phyloP scores from a whole-genome alignment of 2,888 invertebrate species.

The Philereme vetulata region DNA sequence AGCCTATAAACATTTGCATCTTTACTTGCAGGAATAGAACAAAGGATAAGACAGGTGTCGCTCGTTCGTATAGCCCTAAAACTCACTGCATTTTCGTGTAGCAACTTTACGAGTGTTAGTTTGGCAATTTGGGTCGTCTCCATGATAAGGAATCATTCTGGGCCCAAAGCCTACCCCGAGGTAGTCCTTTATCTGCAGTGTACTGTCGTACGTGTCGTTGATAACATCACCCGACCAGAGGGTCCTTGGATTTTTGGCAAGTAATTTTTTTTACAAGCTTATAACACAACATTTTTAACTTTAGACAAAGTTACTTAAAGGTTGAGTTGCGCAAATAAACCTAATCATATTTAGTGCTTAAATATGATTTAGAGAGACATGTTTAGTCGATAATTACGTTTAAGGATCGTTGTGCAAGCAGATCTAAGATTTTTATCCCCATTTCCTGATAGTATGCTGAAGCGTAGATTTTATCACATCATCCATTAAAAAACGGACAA shows the following conservation, averaged over 20 bases:
- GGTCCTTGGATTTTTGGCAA: too few relatives aligned
- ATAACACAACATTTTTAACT: neutral
- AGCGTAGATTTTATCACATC: too few relatives aligned
- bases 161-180: constrained; percentile 47
- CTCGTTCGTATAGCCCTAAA: constrained; percentile 31
- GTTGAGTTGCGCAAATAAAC: too few relatives aligned
- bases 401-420: too few relatives aligned
- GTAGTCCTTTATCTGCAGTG: constrained; percentile 51
- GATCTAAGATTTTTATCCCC: too few relatives aligned
- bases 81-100: constrained; percentile 58
- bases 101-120: constrained; percentile 73
- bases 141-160: constrained; percentile 71
- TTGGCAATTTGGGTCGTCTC: constrained; percentile 60
- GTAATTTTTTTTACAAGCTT: neutral
- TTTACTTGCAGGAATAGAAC: constrained; percentile 7
- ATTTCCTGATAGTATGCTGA: too few relatives aligned
- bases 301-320: neutral
- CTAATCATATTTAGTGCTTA: too few relatives aligned
- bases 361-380: too few relatives aligned
- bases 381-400: too few relatives aligned
- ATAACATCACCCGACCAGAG: too few relatives aligned
- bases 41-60: constrained; percentile 22
- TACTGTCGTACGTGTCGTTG: constrained; percentile 23
- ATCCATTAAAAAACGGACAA: too few relatives aligned
- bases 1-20: neutral